Evolutionary conservation across 1,140 invertebrate species (phyloP).

Genomic region (Armadillidium nasatum): DNA sequence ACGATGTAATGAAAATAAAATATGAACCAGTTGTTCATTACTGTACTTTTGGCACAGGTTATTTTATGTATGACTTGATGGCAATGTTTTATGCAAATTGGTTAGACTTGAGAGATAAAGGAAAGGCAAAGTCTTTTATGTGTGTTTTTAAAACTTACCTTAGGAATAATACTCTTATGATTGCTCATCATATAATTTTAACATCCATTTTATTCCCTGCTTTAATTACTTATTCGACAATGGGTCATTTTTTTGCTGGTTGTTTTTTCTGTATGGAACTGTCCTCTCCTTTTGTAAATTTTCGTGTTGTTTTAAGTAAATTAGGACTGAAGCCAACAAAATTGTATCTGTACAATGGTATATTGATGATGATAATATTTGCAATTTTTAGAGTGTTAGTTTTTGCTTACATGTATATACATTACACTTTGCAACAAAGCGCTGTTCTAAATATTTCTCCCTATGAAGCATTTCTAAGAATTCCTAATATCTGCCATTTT

Average conservation of each 20-base stretch:
- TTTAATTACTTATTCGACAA: slow-evolving; percentile 36
- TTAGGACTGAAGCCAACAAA: slow-evolving; percentile 38
- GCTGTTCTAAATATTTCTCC: slow-evolving; percentile 6
- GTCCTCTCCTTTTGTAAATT: slow-evolving; percentile 41
- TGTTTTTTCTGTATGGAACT: slow-evolving; percentile 42
- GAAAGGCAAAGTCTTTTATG: not conserved
- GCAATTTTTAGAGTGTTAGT: slow-evolving; percentile 39
- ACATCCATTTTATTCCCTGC: slow-evolving; percentile 34
- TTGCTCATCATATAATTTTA: slow-evolving; percentile 39
- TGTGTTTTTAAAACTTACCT: slow-evolving; percentile 26
- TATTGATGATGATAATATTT: slow-evolving; percentile 41
- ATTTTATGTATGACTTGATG: slow-evolving; percentile 42
- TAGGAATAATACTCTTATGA: slow-evolving; percentile 35
- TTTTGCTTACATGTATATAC: slow-evolving; percentile 39
- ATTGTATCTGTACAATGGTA: slow-evolving; percentile 38
- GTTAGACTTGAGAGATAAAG: not conserved
- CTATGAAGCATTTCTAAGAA: not conserved
- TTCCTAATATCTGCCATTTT: slow-evolving; percentile 39
- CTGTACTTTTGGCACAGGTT: slow-evolving; percentile 37
- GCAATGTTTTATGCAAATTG: slow-evolving; percentile 38
- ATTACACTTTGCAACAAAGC: slow-evolving; percentile 39
- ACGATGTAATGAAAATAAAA: slow-evolving; percentile 31
- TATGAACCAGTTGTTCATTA: slow-evolving; percentile 36
- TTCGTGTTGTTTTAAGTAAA: slow-evolving; percentile 39
- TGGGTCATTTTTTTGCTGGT: slow-evolving; percentile 42